Evolutionary conservation across 2,113 vertebrate genomes (phyloP).

Genomic region (Acrocephalus arundinaceus): DNA sequence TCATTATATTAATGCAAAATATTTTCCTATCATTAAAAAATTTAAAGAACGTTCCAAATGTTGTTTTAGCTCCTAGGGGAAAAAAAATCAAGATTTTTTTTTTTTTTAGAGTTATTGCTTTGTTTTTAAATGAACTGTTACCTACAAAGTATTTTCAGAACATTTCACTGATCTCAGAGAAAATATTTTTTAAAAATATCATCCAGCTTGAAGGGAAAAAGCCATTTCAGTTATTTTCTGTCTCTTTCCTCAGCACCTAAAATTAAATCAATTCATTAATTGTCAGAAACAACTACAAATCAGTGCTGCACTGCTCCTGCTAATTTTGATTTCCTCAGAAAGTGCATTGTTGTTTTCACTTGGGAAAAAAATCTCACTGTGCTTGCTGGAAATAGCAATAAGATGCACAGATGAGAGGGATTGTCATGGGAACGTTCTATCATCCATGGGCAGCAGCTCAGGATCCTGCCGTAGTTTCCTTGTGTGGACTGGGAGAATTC

Average conservation of each 20-base stretch:
- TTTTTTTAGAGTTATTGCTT: neutral
- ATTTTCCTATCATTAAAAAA: neutral
- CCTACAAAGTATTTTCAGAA: neutral
- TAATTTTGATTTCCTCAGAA: neutral
- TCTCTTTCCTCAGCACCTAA: neutral
- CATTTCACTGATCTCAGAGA: neutral
- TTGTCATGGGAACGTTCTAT: neutral
- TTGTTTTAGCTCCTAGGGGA: neutral
- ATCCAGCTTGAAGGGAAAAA: neutral
- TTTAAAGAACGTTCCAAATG: neutral
- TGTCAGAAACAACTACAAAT: neutral
- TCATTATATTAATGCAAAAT: neutral
- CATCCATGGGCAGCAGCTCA: neutral
- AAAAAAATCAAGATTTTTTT: neutral
- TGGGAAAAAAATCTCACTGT: neutral
- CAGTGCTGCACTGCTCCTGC: neutral
- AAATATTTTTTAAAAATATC: neutral
- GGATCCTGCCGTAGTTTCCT: neutral
- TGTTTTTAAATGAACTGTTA: neutral
- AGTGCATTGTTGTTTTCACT: neutral
- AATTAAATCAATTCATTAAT: neutral
- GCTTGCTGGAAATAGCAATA: neutral
- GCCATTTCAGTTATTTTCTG: neutral
- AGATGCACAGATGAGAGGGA: neutral
- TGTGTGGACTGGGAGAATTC: rapidly evolving